Conservation (phyloP, 2,797 vertebrate genomes). For the Xerus rutilus region DNA sequence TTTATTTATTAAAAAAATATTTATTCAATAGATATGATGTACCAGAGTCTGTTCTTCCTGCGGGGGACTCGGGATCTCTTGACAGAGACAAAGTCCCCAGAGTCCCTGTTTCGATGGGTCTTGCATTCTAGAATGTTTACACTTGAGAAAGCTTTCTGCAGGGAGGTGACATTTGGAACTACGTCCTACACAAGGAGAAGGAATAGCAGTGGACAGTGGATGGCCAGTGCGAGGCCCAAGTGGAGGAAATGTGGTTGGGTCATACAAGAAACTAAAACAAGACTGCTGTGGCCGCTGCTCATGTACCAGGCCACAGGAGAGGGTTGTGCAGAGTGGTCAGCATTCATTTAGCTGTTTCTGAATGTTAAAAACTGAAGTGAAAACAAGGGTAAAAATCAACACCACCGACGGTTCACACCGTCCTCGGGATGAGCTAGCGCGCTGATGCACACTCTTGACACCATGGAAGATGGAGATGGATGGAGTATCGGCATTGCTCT, state of each 20-base stretch:
- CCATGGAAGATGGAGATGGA: neutral
- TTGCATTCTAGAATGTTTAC: neutral
- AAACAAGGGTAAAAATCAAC: neutral
- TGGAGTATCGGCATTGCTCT: neutral
- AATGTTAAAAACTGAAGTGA: neutral
- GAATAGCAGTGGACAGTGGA: neutral
- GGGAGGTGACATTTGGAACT: neutral
- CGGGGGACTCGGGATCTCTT: neutral
- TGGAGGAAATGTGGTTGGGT: neutral
- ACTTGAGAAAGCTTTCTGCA: neutral
- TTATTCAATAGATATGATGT: neutral
- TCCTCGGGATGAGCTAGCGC: neutral
- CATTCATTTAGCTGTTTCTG: neutral
- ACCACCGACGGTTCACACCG: neutral
- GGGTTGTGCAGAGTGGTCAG: neutral
- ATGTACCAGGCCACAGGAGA: neutral
- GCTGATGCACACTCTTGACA: neutral
- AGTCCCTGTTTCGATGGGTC: neutral
- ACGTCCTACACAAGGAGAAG: neutral
- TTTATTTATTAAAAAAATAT: neutral
- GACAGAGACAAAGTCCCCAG: neutral
- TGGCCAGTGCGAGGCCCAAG: neutral
- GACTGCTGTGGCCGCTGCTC: rapidly evolving
- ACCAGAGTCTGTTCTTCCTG: neutral
- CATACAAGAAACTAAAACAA: neutral